A percentile compares a stretch with the other conserved stretches of the same genome.
These are phyloP conservation scores for Pterocles burchelli DNA, from an alignment of 2,113 vertebrate species.

Conservation along the genomic window DNA sequence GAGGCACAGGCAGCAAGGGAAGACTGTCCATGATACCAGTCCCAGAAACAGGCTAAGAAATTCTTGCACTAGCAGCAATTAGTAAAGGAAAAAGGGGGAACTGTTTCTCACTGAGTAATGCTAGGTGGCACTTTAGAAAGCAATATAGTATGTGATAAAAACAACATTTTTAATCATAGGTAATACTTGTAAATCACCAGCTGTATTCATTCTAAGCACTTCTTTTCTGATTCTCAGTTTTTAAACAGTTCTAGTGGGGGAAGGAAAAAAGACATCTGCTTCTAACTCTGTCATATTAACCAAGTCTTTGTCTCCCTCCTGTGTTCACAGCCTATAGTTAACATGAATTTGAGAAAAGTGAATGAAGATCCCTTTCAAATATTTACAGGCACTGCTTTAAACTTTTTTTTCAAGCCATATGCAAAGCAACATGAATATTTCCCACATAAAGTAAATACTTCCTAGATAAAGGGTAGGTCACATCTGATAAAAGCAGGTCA, in stretches of 20 bases:
- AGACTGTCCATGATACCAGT: neutral
- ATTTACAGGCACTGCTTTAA: neutral
- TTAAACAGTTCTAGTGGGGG: neutral
- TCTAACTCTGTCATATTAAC: neutral
- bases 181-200: neutral
- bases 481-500: constrained; percentile 10
- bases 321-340: constrained; percentile 57
- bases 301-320: constrained; percentile 78
- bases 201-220: neutral
- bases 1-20: neutral
- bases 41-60: neutral
- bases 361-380: neutral
- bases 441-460: constrained; percentile 27
- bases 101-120: neutral
- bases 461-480: constrained; percentile 28
- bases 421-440: constrained; percentile 28
- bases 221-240: neutral
- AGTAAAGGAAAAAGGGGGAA: neutral
- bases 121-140: neutral
- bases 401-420: neutral
- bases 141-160: neutral
- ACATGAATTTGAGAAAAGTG: neutral
- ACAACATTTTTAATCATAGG: neutral
- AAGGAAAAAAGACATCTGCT: neutral
- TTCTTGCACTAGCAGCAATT: neutral